Evolutionary conservation across 2,797 vertebrate genomes (phyloP).

Genomic region (Erethizon dorsatum): DNA sequence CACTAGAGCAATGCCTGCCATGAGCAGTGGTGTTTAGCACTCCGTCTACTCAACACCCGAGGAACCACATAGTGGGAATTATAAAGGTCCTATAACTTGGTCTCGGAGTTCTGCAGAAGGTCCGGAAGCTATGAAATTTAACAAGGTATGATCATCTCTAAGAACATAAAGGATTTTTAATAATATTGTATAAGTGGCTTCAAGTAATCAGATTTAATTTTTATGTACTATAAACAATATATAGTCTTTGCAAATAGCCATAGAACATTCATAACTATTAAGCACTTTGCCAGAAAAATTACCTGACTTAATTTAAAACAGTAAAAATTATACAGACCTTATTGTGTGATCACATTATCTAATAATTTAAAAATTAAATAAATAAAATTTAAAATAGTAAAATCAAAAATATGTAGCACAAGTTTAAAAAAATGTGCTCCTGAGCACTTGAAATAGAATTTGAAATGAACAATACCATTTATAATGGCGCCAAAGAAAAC

Average conservation of each 20-base stretch:
- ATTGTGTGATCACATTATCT: not conserved
- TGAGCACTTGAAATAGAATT: not conserved
- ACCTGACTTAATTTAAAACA: not conserved
- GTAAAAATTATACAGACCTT: not conserved
- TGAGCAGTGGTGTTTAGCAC: no score
- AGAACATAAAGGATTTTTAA: not conserved
- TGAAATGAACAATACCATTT: not conserved
- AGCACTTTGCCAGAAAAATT: not conserved
- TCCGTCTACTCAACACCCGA: not conserved
- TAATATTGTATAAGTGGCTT: not conserved
- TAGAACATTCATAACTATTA: not conserved
- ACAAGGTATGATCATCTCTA: not conserved
- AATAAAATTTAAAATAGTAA: not conserved
- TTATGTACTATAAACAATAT: not conserved
- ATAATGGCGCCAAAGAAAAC: not conserved
- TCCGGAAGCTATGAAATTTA: not conserved
- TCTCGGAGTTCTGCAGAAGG: not conserved
- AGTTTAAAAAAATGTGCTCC: not conserved
- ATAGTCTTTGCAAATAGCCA: not conserved
- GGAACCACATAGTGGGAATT: not conserved
- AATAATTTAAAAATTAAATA: not conserved
- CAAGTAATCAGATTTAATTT: constrained; percentile 6
- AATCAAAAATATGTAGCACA: not conserved
- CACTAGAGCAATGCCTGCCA: no score
- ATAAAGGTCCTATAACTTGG: not conserved